Percentiles rank a stretch among this genome's conserved stretches.
phyloP scores from a whole-genome alignment of 2,113 vertebrate genomes.

The Microcebus griseorufus region DNA sequence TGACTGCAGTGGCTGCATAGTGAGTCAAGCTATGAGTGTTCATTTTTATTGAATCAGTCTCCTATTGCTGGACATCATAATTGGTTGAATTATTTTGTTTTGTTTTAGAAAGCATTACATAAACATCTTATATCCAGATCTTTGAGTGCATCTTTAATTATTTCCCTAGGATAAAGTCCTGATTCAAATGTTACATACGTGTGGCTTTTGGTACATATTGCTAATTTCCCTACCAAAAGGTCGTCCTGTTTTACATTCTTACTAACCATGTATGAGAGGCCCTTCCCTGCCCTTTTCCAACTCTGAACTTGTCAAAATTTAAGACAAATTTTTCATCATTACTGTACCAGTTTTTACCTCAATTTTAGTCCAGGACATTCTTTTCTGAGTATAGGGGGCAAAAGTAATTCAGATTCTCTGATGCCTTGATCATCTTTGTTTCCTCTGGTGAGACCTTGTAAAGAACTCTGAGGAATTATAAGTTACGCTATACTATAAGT shows the following conservation, averaged over 20 bases:
- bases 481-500: not conserved
- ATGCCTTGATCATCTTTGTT: slow-evolving; percentile 9
- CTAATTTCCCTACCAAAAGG: not conserved
- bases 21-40: not conserved
- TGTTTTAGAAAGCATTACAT: slow-evolving; percentile 9
- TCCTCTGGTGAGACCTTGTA: not conserved
- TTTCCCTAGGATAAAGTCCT: not conserved
- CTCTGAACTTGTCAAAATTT: not conserved
- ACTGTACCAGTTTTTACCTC: not conserved
- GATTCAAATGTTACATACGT: not conserved
- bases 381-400: not conserved
- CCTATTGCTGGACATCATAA: not conserved
- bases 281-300: not conserved
- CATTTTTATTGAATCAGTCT: not conserved
- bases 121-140: not conserved
- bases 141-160: not conserved
- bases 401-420: not conserved
- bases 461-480: not conserved
- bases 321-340: not conserved
- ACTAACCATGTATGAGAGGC: not conserved
- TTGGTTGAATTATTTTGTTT: slow-evolving; percentile 28
- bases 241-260: not conserved
- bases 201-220: not conserved
- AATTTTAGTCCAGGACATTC: slow-evolving; percentile 8
- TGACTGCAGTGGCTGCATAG: not conserved